Evolutionary conservation across 1,140 invertebrate species (phyloP).

Genomic region (Plodia interpunctella): DNA sequence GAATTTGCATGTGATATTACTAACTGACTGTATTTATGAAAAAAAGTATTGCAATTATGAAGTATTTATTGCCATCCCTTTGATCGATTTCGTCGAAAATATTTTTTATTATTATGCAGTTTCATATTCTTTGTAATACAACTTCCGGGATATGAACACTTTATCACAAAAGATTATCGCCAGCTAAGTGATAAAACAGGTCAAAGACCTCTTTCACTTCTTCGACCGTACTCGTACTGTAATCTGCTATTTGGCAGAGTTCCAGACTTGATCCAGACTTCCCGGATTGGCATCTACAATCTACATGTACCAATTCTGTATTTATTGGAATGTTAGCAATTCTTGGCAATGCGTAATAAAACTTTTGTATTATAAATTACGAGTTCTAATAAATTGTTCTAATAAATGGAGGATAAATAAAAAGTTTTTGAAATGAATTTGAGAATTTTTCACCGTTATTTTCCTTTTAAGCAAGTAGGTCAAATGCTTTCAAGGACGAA

Average conservation of each 20-base stretch:
- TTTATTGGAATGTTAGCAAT: neutral
- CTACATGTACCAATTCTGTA: neutral
- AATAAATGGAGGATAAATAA: neutral
- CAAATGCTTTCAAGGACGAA: neutral
- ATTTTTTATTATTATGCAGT: no score
- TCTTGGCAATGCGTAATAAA: neutral
- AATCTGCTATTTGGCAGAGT: neutral
- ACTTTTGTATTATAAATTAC: neutral
- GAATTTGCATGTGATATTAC: no score
- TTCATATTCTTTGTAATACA: slow-evolving; percentile 21
- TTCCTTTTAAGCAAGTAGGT: neutral
- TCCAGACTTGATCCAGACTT: slow-evolving; percentile 4
- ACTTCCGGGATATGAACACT: slow-evolving; percentile 15
- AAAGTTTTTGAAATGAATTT: neutral
- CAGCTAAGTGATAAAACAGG: neutral
- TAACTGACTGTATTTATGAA: no score
- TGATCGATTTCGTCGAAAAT: no score
- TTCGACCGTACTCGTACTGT: neutral
- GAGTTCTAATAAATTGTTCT: neutral
- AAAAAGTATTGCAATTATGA: no score
- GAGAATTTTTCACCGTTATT: neutral
- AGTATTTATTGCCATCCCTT: no score
- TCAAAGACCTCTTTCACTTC: neutral
- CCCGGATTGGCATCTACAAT: neutral
- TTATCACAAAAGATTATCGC: neutral